Evolutionary conservation across 2,797 vertebrate genomes (phyloP).

Genomic region (Oryzias sinensis): DNA sequence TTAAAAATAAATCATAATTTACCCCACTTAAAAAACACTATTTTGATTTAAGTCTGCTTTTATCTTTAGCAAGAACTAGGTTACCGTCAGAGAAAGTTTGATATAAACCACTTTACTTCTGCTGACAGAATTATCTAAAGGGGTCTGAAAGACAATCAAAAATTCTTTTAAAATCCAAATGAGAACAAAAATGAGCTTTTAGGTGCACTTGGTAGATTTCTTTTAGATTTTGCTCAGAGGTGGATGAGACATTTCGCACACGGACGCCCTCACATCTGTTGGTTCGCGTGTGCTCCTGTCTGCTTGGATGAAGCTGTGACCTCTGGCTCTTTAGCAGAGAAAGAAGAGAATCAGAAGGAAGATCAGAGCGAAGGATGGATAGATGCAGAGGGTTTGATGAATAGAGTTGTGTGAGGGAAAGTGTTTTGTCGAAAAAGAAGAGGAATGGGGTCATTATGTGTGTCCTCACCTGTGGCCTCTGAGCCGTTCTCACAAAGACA

Average conservation of each 20-base stretch:
- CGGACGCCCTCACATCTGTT: conserved; percentile 4
- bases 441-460: conserved; percentile 78
- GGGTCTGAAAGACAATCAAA: too few species aligned
- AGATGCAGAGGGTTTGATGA: conserved; percentile 68
- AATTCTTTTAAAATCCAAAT: too few species aligned
- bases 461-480: conserved; percentile 72
- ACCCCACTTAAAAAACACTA: too few species aligned
- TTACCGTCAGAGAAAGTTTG: too few species aligned
- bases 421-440: conserved; percentile 66
- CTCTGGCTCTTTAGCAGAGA: conserved; percentile 61
- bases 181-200: too few species aligned
- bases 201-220: too few species aligned
- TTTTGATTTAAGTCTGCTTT: too few species aligned
- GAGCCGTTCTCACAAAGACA: conserved; percentile 40
- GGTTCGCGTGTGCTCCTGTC: conserved; percentile 43
- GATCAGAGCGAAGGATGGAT: conserved; percentile 40
- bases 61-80: too few species aligned
- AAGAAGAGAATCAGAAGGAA: conserved; percentile 43
- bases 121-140: too few species aligned
- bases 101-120: too few species aligned
- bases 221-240: neutral
- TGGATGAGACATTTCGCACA: conserved; percentile 15
- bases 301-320: conserved; percentile 61
- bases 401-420: conserved; percentile 56
- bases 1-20: too few species aligned